Conservation (phyloP, 2,113 vertebrate species). For the Dicrurus megarhynchus region DNA sequence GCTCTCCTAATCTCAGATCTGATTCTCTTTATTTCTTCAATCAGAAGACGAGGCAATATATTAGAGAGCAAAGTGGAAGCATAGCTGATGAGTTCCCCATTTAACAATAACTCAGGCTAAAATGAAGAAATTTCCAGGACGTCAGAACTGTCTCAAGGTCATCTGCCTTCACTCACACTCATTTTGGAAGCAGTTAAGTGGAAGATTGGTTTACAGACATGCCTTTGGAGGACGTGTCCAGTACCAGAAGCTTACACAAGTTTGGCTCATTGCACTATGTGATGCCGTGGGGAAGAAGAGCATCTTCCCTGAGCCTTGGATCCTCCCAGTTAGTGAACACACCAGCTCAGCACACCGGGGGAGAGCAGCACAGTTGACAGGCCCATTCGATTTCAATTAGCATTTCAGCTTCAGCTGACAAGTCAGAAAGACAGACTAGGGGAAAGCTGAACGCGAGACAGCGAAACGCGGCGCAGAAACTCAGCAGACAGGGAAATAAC, state of each 20-base stretch:
- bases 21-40: neutral
- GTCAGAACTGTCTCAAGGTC: neutral
- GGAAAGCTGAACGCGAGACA: neutral
- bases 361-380: constrained; percentile 25
- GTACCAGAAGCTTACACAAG: neutral
- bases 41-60: neutral
- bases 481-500: constrained; percentile 20
- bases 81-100: neutral
- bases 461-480: neutral
- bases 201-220: neutral
- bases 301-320: neutral
- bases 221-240: neutral
- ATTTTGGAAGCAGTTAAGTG: neutral
- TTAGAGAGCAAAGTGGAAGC: neutral
- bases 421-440: constrained; percentile 34
- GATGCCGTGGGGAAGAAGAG: neutral
- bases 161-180: neutral
- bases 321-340: neutral
- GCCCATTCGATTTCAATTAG: constrained; percentile 55
- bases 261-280: rapidly evolving
- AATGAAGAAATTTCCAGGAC: neutral
- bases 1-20: constrained; percentile 3
- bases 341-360: neutral
- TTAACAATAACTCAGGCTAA: neutral
- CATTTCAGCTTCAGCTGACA: constrained; percentile 55